These are phyloP conservation scores for Galeruca laticollis DNA, from an alignment of 2,888 invertebrate species.

Conservation along the genomic window DNA sequence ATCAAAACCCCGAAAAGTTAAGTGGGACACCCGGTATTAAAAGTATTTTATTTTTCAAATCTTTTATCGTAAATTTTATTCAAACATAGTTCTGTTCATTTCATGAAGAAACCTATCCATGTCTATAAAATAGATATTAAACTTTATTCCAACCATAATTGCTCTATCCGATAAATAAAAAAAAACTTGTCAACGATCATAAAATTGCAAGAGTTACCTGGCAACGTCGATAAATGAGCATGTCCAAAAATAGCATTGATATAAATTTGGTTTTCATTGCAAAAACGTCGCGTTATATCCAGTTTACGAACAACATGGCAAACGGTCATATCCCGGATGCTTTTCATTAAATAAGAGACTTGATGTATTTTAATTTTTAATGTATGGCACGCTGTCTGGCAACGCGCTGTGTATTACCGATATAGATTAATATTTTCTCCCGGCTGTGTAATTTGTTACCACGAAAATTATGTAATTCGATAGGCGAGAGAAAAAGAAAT, in stretches of 20 bases:
- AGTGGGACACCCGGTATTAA: too few relatives aligned
- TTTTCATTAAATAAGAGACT: conserved; percentile 31
- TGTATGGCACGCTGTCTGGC: conserved; percentile 42
- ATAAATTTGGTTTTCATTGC: conserved; percentile 34
- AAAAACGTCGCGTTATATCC: conserved; percentile 31
- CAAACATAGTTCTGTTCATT: too few relatives aligned
- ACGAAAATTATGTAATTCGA: background rate
- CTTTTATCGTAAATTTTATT: too few relatives aligned
- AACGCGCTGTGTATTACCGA: conserved; percentile 8
- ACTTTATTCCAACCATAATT: too few relatives aligned
- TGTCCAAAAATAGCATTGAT: background rate
- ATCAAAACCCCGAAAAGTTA: too few relatives aligned
- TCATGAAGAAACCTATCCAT: too few relatives aligned
- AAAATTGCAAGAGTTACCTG: too few relatives aligned
- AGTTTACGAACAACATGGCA: conserved; percentile 47
- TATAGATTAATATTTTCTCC: conserved; percentile 5
- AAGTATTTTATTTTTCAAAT: too few relatives aligned
- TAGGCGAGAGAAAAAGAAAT: background rate
- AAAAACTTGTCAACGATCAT: too few relatives aligned
- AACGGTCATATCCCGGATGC: conserved; percentile 54
- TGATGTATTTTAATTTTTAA: conserved; percentile 39
- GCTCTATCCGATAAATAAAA: too few relatives aligned
- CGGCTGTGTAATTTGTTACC: background rate
- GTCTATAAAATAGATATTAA: too few relatives aligned
- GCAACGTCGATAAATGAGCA: too few relatives aligned